These are phyloP conservation scores for Stenoptilia bipunctidactyla DNA, from an alignment of 2,888 invertebrate species.

Conservation along the genomic window DNA sequence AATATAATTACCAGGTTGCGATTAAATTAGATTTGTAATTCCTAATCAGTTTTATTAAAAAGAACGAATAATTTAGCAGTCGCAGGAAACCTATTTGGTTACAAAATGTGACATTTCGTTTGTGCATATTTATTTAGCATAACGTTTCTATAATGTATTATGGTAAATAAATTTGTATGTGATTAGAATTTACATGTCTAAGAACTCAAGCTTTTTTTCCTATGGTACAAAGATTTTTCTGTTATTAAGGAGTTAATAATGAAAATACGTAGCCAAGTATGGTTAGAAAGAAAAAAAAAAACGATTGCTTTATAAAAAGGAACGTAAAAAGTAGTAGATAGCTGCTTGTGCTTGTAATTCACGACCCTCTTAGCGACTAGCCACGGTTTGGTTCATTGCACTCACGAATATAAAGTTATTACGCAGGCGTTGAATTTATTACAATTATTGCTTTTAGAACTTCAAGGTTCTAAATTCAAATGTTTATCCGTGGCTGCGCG, in stretches of 20 bases:
- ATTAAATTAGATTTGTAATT: too few species aligned
- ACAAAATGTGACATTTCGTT: neutral
- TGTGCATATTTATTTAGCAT: neutral
- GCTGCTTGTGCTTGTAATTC: slow-evolving; percentile 25
- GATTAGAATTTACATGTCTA: too few species aligned
- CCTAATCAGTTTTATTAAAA: too few species aligned
- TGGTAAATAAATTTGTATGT: too few species aligned
- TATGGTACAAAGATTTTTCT: too few species aligned
- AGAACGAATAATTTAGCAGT: neutral
- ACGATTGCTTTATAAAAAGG: slow-evolving; percentile 34
- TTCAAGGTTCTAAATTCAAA: neutral
- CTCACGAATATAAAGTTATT: slow-evolving; percentile 53
- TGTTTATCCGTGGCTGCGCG: neutral
- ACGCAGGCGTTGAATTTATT: slow-evolving; percentile 47
- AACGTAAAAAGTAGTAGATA: too few species aligned
- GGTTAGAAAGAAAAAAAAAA: too few species aligned
- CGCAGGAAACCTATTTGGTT: neutral
- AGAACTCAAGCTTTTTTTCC: too few species aligned
- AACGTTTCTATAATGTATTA: too few species aligned
- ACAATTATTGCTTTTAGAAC: slow-evolving; percentile 26
- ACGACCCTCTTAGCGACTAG: slow-evolving; percentile 55
- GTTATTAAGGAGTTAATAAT: too few species aligned
- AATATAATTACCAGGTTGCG: too few species aligned
- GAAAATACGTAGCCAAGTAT: too few species aligned
- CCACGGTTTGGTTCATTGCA: slow-evolving; percentile 67